Percentiles rank a stretch among this genome's conserved stretches.
Conservation (phyloP, 2,888 invertebrate genomes). For the Fissipunctia ypsillon region DNA sequence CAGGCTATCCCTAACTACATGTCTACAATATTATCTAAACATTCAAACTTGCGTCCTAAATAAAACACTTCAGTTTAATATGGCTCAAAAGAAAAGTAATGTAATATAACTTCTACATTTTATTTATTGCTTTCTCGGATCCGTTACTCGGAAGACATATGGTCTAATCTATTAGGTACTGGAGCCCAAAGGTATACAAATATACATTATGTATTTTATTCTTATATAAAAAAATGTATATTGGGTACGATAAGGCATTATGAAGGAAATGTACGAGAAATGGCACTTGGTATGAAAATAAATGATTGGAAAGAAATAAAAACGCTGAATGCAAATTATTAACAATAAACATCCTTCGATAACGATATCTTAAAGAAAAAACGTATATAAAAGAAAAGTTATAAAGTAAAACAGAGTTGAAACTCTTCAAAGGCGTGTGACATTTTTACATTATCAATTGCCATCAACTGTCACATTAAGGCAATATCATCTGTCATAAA, state of each 20-base stretch:
- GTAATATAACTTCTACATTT: constrained; percentile 72
- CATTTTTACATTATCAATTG: constrained; percentile 45
- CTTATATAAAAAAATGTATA: constrained; percentile 36
- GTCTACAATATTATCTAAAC: constrained; percentile 72
- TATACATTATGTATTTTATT: constrained; percentile 32
- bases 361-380: too few species aligned
- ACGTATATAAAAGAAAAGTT: constrained; percentile 3
- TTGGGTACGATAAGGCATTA: constrained; percentile 13
- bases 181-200: constrained; percentile 45
- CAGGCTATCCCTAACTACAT: constrained; percentile 53
- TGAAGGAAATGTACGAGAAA: constrained; percentile 19
- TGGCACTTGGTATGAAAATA: constrained; percentile 33
- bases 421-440: constrained; percentile 26
- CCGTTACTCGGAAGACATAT: constrained; percentile 84
- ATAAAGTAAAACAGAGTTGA: constrained; percentile 15
- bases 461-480: constrained; percentile 38
- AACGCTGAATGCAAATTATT: constrained; percentile 13
- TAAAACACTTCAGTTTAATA: constrained; percentile 64
- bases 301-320: constrained; percentile 24
- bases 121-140: constrained; percentile 84
- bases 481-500: constrained; percentile 43
- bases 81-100: constrained; percentile 67
- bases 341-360: too few species aligned
- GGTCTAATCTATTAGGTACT: constrained; percentile 67
- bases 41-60: constrained; percentile 72